Evolutionary conservation across 1,140 invertebrate genomes (phyloP).

Genomic region (Hyles vespertilio): DNA sequence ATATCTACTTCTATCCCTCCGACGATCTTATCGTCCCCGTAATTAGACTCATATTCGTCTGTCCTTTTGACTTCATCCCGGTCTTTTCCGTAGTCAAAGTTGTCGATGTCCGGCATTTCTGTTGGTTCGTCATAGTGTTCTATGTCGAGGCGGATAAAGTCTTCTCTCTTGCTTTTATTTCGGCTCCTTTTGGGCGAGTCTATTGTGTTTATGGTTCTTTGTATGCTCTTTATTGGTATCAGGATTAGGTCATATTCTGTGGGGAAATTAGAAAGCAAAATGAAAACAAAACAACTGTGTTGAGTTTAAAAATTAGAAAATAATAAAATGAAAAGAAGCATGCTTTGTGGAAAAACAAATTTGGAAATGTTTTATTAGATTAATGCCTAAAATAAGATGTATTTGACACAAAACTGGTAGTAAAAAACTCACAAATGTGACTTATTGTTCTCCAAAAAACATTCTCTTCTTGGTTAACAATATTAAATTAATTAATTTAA

Average conservation of each 20-base stretch:
- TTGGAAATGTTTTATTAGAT: too few species aligned
- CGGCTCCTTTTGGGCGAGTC: slow-evolving; percentile 5
- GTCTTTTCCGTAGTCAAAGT: slow-evolving; percentile 38
- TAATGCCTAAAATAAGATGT: too few species aligned
- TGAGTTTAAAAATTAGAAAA: too few species aligned
- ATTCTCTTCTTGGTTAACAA: too few species aligned
- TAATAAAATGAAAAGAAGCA: too few species aligned
- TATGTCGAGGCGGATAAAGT: slow-evolving; percentile 37
- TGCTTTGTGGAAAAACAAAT: too few species aligned
- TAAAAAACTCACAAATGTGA: too few species aligned
- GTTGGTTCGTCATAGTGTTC: slow-evolving; percentile 46
- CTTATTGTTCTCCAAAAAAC: too few species aligned
- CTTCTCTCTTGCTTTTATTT: slow-evolving; percentile 18
- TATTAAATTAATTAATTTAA: too few species aligned
- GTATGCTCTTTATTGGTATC: slow-evolving; percentile 42
- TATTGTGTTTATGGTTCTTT: slow-evolving; percentile 17
- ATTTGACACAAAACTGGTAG: too few species aligned
- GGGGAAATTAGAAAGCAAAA: slow-evolving; percentile 13
- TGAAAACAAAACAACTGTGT: too few species aligned
- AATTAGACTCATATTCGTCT: slow-evolving; percentile 13
- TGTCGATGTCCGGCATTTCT: slow-evolving; percentile 42
- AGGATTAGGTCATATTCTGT: slow-evolving; percentile 51
- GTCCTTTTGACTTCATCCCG: slow-evolving; percentile 8
- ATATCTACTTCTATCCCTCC: slow-evolving; percentile 58
- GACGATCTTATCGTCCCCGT: slow-evolving; percentile 49